A percentile compares a stretch with the other conserved stretches of the same genome.
These are phyloP conservation scores for Microhierax caerulescens DNA, from an alignment of 2,797 vertebrate genomes.

Conservation along the genomic window DNA sequence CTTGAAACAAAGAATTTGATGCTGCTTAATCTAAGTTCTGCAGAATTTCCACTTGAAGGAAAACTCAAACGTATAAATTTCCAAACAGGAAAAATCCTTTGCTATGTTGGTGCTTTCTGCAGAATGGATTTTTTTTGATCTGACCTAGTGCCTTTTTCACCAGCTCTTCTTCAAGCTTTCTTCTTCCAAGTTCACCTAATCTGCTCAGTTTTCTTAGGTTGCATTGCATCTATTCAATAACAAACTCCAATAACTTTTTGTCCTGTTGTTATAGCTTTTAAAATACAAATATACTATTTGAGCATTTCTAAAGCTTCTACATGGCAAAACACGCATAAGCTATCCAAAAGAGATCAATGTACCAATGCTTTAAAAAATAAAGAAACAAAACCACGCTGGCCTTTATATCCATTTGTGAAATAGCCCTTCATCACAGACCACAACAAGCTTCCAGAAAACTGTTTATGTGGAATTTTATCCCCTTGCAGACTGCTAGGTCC, in stretches of 20 bases:
- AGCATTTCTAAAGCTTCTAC: background rate
- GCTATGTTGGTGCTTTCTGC: background rate
- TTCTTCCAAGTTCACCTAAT: background rate
- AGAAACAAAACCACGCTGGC: background rate
- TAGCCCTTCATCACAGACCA: background rate
- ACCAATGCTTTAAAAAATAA: background rate
- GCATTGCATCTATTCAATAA: background rate
- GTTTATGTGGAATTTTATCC: rapidly evolving
- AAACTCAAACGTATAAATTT: background rate
- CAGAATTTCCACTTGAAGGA: background rate
- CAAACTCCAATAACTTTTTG: background rate
- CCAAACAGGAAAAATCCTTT: background rate
- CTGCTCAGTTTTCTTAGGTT: background rate
- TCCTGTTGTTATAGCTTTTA: background rate
- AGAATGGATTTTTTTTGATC: background rate
- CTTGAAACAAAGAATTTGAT: background rate
- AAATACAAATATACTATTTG: background rate
- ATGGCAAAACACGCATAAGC: background rate
- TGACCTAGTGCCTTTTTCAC: background rate
- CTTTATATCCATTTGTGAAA: background rate
- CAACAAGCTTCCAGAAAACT: background rate
- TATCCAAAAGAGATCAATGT: background rate
- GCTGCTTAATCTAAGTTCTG: background rate
- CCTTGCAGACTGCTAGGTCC: background rate
- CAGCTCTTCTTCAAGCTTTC: background rate